Evolutionary conservation across 1,140 invertebrate genomes (phyloP).

Genomic region (Drosophila kurseongensis): DNA sequence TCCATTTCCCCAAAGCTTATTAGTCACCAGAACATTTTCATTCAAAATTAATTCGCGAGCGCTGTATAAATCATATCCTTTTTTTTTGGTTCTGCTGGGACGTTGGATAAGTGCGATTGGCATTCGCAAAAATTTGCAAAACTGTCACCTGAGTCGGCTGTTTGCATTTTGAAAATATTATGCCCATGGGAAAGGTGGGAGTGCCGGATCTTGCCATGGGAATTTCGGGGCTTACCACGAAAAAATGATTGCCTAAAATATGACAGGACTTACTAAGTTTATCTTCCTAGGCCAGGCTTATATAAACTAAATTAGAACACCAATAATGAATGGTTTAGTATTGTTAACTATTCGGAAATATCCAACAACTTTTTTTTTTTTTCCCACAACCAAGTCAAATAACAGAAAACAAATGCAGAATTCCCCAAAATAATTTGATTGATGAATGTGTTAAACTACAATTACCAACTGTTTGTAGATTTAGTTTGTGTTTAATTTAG

Average conservation of each 20-base stretch:
- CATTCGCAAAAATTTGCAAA: slow-evolving; percentile 45
- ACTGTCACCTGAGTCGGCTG: slow-evolving; percentile 45
- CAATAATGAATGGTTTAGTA: no score
- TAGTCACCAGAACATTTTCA: slow-evolving; percentile 44
- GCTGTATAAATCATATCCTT: slow-evolving; percentile 37
- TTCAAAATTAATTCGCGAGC: slow-evolving; percentile 37
- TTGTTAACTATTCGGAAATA: no score
- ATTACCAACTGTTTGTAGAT: not conserved
- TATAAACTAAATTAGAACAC: no score
- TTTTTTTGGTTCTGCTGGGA: slow-evolving; percentile 15
- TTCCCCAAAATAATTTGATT: not conserved
- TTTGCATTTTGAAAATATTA: slow-evolving; percentile 45
- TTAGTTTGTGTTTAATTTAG: not conserved
- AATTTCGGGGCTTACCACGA: slow-evolving; percentile 6
- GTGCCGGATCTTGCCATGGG: not conserved
- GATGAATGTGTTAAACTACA: not conserved
- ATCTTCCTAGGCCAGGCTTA: not conserved
- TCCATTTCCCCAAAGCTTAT: slow-evolving; percentile 27
- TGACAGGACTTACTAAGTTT: not conserved
- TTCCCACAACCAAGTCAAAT: no score
- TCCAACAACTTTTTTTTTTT: no score
- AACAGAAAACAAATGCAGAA: no score
- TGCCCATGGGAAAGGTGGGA: slow-evolving; percentile 5
- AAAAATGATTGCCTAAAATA: not conserved
- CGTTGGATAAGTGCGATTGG: slow-evolving; percentile 43